Evolutionary conservation across 2,888 invertebrate genomes (phyloP).

Genomic region (Nezara viridula): DNA sequence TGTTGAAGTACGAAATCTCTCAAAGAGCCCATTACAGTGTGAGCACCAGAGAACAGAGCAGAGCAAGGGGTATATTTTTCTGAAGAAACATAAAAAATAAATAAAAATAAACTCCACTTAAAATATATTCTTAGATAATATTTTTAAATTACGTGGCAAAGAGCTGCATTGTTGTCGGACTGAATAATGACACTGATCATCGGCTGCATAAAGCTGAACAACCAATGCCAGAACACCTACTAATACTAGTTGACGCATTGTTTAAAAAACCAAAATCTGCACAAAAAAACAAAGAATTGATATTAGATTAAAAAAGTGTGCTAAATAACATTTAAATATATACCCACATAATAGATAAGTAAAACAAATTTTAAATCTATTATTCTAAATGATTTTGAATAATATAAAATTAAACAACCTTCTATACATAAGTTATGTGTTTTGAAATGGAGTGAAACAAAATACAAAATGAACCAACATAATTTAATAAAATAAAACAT

Average conservation of each 20-base stretch:
- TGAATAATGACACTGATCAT: conserved; percentile 6
- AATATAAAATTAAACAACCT: too few relatives aligned
- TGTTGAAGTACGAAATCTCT: conserved; percentile 76
- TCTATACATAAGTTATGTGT: too few relatives aligned
- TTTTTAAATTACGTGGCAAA: not conserved
- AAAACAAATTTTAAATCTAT: too few relatives aligned
- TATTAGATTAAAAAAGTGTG: not conserved
- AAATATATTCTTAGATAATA: not conserved
- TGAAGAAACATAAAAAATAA: not conserved
- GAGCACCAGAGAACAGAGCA: conserved; percentile 76
- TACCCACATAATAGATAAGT: too few relatives aligned
- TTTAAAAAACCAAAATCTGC: not conserved
- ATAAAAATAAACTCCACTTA: not conserved
- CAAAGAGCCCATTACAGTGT: conserved; percentile 71
- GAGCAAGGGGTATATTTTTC: conserved; percentile 72
- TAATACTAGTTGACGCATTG: conserved; percentile 17
- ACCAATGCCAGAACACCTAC: not conserved
- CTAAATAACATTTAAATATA: not conserved
- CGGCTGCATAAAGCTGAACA: conserved; percentile 10
- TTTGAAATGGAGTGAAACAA: too few relatives aligned
- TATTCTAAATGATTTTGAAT: too few relatives aligned
- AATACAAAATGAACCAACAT: too few relatives aligned
- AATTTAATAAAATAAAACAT: too few relatives aligned
- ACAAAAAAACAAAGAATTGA: not conserved
- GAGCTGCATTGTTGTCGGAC: conserved; percentile 32